These are phyloP conservation scores for Babyrousa celebensis DNA, from an alignment of 2,797 vertebrate species.

Conservation along the genomic window DNA sequence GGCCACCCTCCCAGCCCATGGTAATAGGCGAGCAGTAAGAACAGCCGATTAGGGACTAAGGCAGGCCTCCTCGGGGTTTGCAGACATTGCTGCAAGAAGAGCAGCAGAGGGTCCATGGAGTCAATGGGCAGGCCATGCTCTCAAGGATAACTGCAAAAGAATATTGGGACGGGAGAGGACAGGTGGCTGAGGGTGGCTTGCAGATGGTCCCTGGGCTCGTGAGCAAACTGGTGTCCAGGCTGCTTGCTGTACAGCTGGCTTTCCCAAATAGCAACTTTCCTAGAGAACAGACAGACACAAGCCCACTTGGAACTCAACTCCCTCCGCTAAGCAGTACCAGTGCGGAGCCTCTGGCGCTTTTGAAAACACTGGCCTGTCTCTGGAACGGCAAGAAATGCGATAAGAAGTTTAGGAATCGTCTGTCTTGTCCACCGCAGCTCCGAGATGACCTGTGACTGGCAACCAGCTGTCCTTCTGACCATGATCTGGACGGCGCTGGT, in stretches of 20 bases:
- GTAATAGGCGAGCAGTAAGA: slow-evolving; percentile 3
- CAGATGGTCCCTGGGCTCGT: neutral
- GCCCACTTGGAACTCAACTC: neutral
- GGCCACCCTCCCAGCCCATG: neutral
- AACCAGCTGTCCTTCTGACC: neutral
- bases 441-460: neutral
- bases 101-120: neutral
- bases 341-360: neutral
- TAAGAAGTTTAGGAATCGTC: neutral
- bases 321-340: neutral
- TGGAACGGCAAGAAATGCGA: neutral
- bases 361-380: neutral
- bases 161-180: neutral
- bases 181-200: neutral
- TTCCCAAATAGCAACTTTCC: neutral
- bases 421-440: neutral
- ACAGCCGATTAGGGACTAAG: neutral
- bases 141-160: neutral
- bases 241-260: neutral
- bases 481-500: neutral
- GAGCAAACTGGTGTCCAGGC: neutral
- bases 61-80: neutral
- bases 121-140: neutral
- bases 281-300: neutral
- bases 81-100: neutral